Percentiles rank a stretch among this genome's conserved stretches.
phyloP scores from a whole-genome alignment of 2,888 invertebrate species.

The Xanthorhoe designata region DNA sequence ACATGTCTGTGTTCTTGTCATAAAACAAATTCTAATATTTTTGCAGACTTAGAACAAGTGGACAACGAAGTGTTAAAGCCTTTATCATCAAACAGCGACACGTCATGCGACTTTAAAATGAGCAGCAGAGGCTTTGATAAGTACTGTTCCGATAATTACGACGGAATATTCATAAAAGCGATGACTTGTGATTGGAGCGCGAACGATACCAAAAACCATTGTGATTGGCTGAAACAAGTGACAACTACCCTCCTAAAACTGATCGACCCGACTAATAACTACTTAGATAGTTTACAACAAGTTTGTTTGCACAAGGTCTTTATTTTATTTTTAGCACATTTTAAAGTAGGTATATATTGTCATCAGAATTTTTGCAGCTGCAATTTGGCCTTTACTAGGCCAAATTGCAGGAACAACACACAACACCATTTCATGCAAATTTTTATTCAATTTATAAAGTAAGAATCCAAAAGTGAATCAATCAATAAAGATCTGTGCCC shows the following conservation, averaged over 20 bases:
- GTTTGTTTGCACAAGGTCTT: constrained; percentile 87
- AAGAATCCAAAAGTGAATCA: no score
- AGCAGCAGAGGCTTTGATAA: constrained; percentile 53
- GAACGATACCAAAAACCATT: constrained; percentile 64
- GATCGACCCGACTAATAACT: constrained; percentile 70
- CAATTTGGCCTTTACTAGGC: no score
- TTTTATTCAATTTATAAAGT: background rate
- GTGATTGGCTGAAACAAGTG: constrained; percentile 85
- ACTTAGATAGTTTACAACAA: constrained; percentile 81
- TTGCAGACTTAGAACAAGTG: constrained; percentile 61
- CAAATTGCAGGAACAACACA: no score
- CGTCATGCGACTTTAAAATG: constrained; percentile 59
- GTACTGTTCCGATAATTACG: constrained; percentile 56
- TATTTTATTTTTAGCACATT: background rate
- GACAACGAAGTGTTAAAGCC: constrained; percentile 69
- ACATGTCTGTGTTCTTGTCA: no score
- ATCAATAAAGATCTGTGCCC: no score
- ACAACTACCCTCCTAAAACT: constrained; percentile 80
- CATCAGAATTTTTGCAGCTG: background rate
- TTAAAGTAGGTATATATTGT: background rate
- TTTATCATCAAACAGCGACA: constrained; percentile 54
- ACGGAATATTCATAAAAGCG: constrained; percentile 53
- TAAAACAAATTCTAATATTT: constrained; percentile 19
- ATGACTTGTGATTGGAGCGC: constrained; percentile 52
- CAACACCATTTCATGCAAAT: background rate